Conservation (phyloP, 2,888 invertebrate genomes). For the Noctua janthe region DNA sequence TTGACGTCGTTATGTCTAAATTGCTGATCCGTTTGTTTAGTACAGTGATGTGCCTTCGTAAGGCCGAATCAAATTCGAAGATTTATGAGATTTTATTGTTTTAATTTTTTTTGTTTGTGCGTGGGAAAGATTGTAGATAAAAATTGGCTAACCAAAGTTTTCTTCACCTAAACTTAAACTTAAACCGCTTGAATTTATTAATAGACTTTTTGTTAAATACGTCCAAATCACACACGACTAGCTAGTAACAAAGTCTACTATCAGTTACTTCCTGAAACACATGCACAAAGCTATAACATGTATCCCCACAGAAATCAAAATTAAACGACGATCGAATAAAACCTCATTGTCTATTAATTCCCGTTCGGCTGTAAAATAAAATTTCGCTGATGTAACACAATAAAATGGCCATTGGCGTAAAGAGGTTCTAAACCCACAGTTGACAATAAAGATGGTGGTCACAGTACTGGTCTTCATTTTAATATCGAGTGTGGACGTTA, state of each 20-base stretch:
- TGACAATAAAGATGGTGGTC: slow-evolving; percentile 44
- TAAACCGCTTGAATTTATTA: neutral
- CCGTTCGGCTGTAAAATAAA: slow-evolving; percentile 50
- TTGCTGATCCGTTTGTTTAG: slow-evolving; percentile 31
- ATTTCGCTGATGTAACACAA: slow-evolving; percentile 62
- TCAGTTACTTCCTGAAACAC: neutral
- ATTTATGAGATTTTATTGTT: neutral
- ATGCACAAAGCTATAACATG: neutral
- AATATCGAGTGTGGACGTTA: slow-evolving; percentile 46
- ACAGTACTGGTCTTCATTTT: slow-evolving; percentile 46
- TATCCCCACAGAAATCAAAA: slow-evolving; percentile 10
- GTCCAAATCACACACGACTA: neutral
- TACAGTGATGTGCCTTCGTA: slow-evolving; percentile 5
- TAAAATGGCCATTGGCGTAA: slow-evolving; percentile 49
- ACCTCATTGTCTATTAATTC: slow-evolving; percentile 36
- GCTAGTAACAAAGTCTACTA: too few species aligned
- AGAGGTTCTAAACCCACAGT: slow-evolving; percentile 48
- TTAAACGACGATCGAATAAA: slow-evolving; percentile 33
- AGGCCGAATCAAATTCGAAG: neutral
- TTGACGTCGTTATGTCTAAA: slow-evolving; percentile 54
- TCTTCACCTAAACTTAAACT: neutral
- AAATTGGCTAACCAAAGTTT: neutral
- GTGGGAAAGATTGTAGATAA: neutral
- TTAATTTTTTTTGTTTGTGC: neutral
- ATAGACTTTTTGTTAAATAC: too few species aligned